phyloP scores from a whole-genome alignment of 2,113 vertebrate species.

The Toxotes jaculatrix region DNA sequence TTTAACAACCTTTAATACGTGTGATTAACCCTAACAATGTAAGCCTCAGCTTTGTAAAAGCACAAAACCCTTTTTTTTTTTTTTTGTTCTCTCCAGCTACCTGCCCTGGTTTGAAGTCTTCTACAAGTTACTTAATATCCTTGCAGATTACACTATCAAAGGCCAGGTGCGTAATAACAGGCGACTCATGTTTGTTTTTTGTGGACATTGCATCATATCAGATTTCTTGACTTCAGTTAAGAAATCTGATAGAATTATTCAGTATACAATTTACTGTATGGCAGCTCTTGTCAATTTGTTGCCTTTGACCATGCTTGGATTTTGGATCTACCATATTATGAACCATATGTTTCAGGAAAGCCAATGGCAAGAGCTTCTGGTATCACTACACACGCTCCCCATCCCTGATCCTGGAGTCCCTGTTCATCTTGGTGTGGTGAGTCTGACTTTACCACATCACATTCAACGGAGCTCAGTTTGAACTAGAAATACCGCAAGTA shows the following conservation, averaged over 20 bases:
- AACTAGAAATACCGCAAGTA: neutral
- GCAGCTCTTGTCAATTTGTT: too few relatives aligned
- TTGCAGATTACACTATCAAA: slow-evolving; percentile 95
- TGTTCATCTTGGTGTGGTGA: slow-evolving; percentile 95
- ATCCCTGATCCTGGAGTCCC: slow-evolving; percentile 92
- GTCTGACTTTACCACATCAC: slow-evolving; percentile 24
- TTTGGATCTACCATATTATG: slow-evolving; percentile 11
- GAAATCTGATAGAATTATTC: neutral
- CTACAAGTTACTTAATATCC: slow-evolving; percentile 96
- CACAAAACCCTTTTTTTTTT: slow-evolving; percentile 17
- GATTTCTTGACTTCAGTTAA: too few relatives aligned
- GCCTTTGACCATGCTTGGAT: neutral
- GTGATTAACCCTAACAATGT: neutral
- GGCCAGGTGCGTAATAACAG: slow-evolving; percentile 87
- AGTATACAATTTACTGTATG: neutral
- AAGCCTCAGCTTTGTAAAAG: neutral
- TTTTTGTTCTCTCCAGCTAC: slow-evolving; percentile 88
- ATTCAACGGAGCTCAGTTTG: neutral
- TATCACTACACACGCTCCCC: slow-evolving; percentile 89
- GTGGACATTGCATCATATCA: too few relatives aligned
- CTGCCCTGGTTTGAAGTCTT: slow-evolving; percentile 99
- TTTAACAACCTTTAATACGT: neutral
- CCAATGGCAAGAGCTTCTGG: slow-evolving; percentile 92
- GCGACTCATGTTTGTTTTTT: neutral
- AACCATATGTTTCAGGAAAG: slow-evolving; percentile 87